Evolutionary conservation across 2,113 vertebrate species (phyloP).

Genomic region (Takifugu flavidus): DNA sequence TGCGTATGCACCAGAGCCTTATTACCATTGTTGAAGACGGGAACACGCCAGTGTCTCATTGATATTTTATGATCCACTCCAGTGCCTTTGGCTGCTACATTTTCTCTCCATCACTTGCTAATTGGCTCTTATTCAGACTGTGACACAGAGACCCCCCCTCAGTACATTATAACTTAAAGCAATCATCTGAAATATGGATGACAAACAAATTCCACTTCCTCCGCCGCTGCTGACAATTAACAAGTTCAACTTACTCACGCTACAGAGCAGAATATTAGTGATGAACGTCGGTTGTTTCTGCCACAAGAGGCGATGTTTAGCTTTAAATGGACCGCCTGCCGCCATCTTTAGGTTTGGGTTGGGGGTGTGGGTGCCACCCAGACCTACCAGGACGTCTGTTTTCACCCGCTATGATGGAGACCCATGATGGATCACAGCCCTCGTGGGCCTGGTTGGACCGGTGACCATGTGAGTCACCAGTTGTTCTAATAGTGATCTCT

Average conservation of each 20-base stretch:
- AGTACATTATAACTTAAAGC: conserved; percentile 22
- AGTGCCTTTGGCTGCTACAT: conserved; percentile 30
- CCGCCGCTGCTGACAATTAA: background rate
- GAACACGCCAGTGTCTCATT: conserved; percentile 33
- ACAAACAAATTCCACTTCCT: conserved; percentile 6
- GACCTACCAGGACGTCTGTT: too few relatives aligned
- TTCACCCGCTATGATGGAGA: too few relatives aligned
- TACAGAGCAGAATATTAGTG: too few relatives aligned
- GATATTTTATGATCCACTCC: conserved; percentile 47
- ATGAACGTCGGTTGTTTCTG: conserved; percentile 8
- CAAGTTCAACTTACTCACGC: too few relatives aligned
- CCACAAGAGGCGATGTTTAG: conserved; percentile 17
- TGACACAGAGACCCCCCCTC: conserved; percentile 22
- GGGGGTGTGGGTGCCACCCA: too few relatives aligned
- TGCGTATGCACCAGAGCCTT: conserved; percentile 18
- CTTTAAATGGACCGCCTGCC: too few relatives aligned
- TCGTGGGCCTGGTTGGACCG: too few relatives aligned
- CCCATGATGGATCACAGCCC: too few relatives aligned
- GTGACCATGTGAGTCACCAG: too few relatives aligned
- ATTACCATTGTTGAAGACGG: conserved; percentile 26
- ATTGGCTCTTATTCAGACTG: conserved; percentile 54
- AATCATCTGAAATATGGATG: conserved; percentile 12
- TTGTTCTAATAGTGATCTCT: too few relatives aligned
- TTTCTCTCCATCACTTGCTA: conserved; percentile 50
- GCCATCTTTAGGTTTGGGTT: too few relatives aligned